Conservation (phyloP, 2,797 vertebrate species). For the Peromyscus eremicus region DNA sequence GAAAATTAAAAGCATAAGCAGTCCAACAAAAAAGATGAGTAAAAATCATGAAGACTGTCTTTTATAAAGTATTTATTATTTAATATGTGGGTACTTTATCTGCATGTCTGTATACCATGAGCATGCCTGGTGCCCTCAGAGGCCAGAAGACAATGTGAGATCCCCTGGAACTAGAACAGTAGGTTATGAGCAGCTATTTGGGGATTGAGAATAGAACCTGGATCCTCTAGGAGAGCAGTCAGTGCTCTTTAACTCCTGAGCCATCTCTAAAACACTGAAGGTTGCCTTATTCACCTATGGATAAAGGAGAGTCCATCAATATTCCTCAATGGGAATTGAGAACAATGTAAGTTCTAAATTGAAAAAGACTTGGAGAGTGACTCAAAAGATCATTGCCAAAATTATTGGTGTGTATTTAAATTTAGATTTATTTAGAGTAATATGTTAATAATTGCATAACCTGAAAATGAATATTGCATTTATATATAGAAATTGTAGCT, state of each 20-base stretch:
- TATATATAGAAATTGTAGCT: conserved; percentile 12
- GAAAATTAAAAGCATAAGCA: background rate
- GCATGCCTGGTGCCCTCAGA: background rate
- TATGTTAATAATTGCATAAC: conserved; percentile 2
- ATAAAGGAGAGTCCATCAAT: background rate
- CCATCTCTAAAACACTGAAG: background rate
- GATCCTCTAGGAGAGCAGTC: background rate
- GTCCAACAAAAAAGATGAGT: background rate
- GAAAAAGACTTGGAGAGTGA: background rate
- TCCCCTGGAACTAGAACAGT: background rate
- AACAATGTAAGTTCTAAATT: conserved; percentile 18
- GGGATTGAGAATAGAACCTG: background rate
- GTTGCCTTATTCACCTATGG: background rate
- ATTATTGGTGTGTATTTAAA: background rate
- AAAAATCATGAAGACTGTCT: background rate
- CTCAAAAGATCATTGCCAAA: conserved; percentile 19
- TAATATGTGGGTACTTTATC: background rate
- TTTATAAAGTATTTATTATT: background rate
- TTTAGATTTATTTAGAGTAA: conserved; percentile 17
- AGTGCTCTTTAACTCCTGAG: background rate
- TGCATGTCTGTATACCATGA: background rate
- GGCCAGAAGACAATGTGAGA: background rate
- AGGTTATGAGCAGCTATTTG: background rate
- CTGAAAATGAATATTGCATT: background rate
- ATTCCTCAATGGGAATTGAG: background rate